Conservation (phyloP, 2,113 vertebrate species). For the Quiscalus mexicanus region DNA sequence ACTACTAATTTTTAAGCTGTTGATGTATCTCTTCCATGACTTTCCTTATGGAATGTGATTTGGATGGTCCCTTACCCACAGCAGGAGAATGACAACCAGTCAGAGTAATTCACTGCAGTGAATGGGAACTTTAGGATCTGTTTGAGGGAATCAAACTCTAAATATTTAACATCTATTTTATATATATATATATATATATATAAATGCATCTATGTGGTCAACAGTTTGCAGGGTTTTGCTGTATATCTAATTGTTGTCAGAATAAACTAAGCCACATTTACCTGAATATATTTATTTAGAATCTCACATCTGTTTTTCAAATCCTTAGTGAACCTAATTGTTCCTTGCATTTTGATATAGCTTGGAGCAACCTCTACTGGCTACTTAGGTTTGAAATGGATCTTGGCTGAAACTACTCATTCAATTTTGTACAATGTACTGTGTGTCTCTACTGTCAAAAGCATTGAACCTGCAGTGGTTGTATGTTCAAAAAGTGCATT, state of each 20-base stretch:
- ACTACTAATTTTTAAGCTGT: background rate
- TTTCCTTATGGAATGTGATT: constrained; percentile 30
- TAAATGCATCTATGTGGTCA: background rate
- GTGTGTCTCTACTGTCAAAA: background rate
- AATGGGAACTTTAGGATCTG: background rate
- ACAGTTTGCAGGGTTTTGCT: background rate
- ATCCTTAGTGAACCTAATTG: background rate
- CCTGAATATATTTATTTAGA: background rate
- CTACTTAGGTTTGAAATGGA: background rate
- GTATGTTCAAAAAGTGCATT: background rate
- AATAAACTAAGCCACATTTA: background rate
- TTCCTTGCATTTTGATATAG: background rate
- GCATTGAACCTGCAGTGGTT: background rate
- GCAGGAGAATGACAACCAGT: background rate
- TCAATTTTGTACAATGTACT: background rate
- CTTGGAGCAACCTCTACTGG: constrained; percentile 39
- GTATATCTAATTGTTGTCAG: background rate
- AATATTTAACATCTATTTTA: background rate
- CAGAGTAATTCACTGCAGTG: background rate
- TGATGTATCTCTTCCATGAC: background rate
- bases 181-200: background rate
- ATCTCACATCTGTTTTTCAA: background rate
- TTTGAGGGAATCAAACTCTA: background rate
- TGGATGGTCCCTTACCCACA: background rate
- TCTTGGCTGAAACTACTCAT: background rate